Conservation (phyloP, 2,888 invertebrate genomes). For the Lydus trimaculatus region DNA sequence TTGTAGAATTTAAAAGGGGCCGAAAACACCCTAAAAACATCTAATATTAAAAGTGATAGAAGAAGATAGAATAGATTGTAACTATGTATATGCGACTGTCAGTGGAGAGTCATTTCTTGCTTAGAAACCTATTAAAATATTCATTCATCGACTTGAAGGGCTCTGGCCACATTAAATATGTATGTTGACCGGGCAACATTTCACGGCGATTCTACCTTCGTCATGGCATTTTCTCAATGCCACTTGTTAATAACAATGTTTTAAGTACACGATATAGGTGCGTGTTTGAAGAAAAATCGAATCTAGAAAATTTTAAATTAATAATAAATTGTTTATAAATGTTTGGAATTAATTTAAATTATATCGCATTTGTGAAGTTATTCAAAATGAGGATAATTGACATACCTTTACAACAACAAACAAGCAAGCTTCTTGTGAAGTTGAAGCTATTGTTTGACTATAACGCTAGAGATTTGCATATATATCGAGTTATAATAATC, state of each 20-base stretch:
- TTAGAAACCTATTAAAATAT: slow-evolving; percentile 47
- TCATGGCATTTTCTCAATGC: slow-evolving; percentile 34
- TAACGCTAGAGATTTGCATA: slow-evolving; percentile 25
- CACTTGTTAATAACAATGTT: slow-evolving; percentile 41
- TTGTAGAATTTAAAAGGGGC: not conserved
- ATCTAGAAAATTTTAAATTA: not conserved
- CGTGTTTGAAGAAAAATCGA: not conserved
- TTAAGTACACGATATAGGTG: slow-evolving; percentile 36
- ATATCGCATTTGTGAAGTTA: not conserved
- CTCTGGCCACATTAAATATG: slow-evolving; percentile 50
- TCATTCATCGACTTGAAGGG: slow-evolving; percentile 51
- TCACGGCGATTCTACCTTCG: slow-evolving; percentile 47
- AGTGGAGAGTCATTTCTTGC: slow-evolving; percentile 49
- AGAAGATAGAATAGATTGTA: too few species aligned
- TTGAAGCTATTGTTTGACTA: slow-evolving; percentile 13
- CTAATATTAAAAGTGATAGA: not conserved
- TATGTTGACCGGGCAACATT: slow-evolving; percentile 44
- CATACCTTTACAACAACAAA: not conserved
- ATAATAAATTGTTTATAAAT: not conserved
- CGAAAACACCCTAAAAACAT: not conserved
- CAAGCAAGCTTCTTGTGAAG: slow-evolving; percentile 15
- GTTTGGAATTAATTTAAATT: not conserved
- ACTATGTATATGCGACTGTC: slow-evolving; percentile 33
- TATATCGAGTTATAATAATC: slow-evolving; percentile 31
- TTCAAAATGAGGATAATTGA: too few species aligned